phyloP scores from a whole-genome alignment of 2,113 vertebrate species.

The Archilochus colubris region DNA sequence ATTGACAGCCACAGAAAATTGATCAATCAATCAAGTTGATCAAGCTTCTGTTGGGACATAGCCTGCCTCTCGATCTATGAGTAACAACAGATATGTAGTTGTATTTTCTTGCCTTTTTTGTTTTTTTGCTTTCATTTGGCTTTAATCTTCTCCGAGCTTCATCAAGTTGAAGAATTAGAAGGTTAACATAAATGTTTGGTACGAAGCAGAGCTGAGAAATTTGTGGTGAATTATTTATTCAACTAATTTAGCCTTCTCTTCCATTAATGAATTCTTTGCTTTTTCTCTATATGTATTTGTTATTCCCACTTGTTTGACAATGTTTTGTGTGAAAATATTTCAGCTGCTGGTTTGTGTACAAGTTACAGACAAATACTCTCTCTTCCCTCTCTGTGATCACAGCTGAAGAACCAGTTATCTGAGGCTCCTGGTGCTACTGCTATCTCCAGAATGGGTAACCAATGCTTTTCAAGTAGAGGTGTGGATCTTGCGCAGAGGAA shows the following conservation, averaged over 20 bases:
- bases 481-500: background rate
- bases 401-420: background rate
- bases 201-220: constrained; percentile 31
- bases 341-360: constrained; percentile 3
- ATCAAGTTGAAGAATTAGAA: constrained; percentile 26
- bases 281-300: constrained; percentile 32
- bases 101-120: background rate
- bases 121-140: background rate
- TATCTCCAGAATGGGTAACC: background rate
- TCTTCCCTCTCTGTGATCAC: background rate
- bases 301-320: constrained; percentile 31
- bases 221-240: constrained; percentile 56
- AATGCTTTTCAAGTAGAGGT: background rate
- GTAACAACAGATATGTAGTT: background rate
- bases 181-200: constrained; percentile 34
- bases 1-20: background rate
- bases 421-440: background rate
- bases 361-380: background rate
- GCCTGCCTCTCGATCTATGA: background rate
- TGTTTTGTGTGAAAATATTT: background rate
- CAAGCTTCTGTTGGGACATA: background rate
- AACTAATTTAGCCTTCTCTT: constrained; percentile 24
- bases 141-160: background rate
- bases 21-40: background rate
- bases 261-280: constrained; percentile 21